These are phyloP conservation scores for Drosophila nebulosa DNA, from an alignment of 1,140 invertebrate genomes.

Conservation along the genomic window DNA sequence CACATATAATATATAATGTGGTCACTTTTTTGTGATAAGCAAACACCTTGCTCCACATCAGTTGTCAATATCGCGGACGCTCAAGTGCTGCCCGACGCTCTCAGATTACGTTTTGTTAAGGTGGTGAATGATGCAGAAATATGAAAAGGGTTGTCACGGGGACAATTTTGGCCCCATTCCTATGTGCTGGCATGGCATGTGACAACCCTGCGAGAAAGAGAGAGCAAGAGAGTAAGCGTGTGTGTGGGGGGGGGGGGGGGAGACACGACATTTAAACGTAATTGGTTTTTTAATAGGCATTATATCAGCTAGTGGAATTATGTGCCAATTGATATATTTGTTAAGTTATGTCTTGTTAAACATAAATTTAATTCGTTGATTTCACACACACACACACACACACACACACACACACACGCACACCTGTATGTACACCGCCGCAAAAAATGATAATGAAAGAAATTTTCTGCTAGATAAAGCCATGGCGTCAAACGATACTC, in stretches of 20 bases:
- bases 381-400: conserved; percentile 11
- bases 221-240: neutral
- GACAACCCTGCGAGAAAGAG: neutral
- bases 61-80: neutral
- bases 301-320: conserved; percentile 65
- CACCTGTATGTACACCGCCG: neutral
- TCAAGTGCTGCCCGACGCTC: neutral
- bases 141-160: neutral
- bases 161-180: neutral
- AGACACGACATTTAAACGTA: conserved; percentile 70
- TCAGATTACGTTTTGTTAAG: neutral
- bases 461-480: neutral
- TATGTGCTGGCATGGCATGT: neutral
- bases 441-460: neutral
- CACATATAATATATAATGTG: neutral
- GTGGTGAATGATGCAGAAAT: neutral
- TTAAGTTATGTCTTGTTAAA: conserved; percentile 67
- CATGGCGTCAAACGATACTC: neutral
- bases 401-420: neutral
- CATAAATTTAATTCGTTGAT: conserved; percentile 56
- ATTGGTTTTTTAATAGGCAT: conserved; percentile 76
- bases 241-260: neutral
- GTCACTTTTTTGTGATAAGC: neutral
- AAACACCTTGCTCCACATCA: neutral
- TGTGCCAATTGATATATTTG: conserved; percentile 66